A percentile compares a stretch with the other conserved stretches of the same genome.
phyloP scores from a whole-genome alignment of 2,797 vertebrate species.

The Lindbergichthys nudifrons region DNA sequence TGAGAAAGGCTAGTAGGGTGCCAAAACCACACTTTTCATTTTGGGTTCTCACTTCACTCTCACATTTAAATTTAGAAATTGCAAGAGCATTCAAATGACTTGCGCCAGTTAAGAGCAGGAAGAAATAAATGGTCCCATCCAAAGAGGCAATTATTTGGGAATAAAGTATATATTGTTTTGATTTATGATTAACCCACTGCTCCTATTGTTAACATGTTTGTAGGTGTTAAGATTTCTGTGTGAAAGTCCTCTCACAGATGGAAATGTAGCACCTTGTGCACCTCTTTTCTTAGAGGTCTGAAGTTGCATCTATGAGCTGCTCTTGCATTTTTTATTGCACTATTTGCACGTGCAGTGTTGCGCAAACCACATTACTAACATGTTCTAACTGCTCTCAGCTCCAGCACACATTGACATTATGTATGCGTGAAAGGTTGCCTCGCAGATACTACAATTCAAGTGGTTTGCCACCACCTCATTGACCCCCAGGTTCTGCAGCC shows the following conservation, averaged over 20 bases:
- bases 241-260: constrained; percentile 16
- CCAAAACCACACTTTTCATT: constrained; percentile 65
- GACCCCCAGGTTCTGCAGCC: constrained; percentile 48
- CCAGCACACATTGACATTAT: constrained; percentile 37
- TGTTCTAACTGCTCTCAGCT: constrained; percentile 29
- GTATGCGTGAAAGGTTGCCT: constrained; percentile 55
- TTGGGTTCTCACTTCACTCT: constrained; percentile 36
- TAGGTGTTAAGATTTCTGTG: constrained; percentile 21
- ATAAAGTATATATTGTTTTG: neutral
- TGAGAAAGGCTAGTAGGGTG: constrained; percentile 22
- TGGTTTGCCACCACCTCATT: constrained; percentile 47
- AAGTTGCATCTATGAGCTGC: constrained; percentile 23
- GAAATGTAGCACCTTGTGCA: neutral
- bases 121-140: constrained; percentile 35
- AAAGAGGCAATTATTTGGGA: constrained; percentile 14
- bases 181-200: constrained; percentile 17
- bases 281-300: constrained; percentile 12
- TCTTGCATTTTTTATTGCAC: constrained; percentile 5
- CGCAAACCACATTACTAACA: constrained; percentile 17
- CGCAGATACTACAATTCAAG: constrained; percentile 49
- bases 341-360: constrained; percentile 23
- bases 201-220: constrained; percentile 25
- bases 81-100: constrained; percentile 41
- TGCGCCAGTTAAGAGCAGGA: constrained; percentile 42
- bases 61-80: constrained; percentile 53